A percentile compares a stretch with the other conserved stretches of the same genome.
phyloP scores from a whole-genome alignment of 1,140 invertebrate genomes.

The Helicorthomorpha holstii region DNA sequence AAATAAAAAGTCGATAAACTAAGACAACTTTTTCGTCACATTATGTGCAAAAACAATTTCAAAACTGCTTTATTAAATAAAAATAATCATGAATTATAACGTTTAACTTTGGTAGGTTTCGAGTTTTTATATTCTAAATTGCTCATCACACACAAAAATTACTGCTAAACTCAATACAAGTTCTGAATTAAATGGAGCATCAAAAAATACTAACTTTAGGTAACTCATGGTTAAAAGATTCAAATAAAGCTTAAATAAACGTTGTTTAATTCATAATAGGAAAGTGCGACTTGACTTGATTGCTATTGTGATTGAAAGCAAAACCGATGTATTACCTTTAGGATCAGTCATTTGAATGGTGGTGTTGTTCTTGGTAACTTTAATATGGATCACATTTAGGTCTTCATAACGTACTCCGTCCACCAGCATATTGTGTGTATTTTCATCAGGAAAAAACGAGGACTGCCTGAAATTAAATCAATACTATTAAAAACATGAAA shows the following conservation, averaged over 20 bases:
- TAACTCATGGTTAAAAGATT: neutral
- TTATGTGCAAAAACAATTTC: neutral
- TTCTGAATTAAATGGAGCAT: neutral
- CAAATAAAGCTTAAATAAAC: neutral
- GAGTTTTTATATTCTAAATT: no score
- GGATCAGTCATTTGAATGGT: conserved; percentile 52
- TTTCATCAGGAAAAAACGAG: conserved; percentile 47
- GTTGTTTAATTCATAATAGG: neutral
- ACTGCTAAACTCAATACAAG: neutral
- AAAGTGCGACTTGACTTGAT: neutral
- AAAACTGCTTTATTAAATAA: neutral
- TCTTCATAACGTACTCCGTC: conserved; percentile 58
- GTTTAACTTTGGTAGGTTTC: no score
- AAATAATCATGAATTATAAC: no score
- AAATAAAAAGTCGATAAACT: neutral
- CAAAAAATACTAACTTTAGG: neutral
- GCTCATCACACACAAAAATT: no score
- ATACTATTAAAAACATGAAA: neutral
- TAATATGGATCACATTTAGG: conserved; percentile 63
- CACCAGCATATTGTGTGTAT: conserved; percentile 52
- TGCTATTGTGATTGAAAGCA: neutral
- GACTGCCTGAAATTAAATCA: neutral
- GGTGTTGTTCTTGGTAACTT: conserved; percentile 70
- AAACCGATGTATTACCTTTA: conserved; percentile 32
- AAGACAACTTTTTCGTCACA: neutral